These are phyloP conservation scores for Ceyx melanurus DNA, from an alignment of 2,113 vertebrate genomes.

Conservation along the genomic window DNA sequence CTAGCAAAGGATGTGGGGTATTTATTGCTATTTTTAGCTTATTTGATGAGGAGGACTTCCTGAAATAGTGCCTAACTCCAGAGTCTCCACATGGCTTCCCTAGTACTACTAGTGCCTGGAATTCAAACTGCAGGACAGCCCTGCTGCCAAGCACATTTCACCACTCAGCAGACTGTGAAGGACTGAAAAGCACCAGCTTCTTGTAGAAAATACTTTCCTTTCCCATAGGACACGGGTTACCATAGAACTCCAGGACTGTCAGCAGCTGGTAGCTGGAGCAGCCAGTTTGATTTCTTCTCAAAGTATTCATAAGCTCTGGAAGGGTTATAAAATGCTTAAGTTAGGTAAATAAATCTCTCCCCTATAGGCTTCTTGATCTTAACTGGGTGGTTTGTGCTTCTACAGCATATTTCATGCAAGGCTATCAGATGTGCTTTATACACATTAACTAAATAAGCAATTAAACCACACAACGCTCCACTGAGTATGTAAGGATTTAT, in stretches of 20 bases:
- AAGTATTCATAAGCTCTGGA: not conserved
- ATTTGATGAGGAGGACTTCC: not conserved
- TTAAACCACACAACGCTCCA: not conserved
- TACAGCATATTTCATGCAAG: not conserved
- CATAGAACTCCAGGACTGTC: not conserved
- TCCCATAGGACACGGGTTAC: not conserved
- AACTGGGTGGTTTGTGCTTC: not conserved
- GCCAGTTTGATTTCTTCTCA: not conserved
- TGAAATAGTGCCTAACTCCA: constrained; percentile 17
- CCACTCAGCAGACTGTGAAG: not conserved
- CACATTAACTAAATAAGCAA: constrained; percentile 40
- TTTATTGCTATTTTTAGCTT: constrained; percentile 25
- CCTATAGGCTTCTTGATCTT: not conserved
- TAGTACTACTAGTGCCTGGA: not conserved
- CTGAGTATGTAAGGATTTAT: not conserved
- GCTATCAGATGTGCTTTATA: not conserved
- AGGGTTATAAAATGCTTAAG: not conserved
- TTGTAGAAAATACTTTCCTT: not conserved
- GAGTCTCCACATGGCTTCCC: not conserved
- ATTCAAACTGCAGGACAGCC: not conserved
- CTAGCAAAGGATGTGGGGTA: not conserved
- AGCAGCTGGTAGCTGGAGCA: not conserved
- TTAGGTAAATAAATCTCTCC: not conserved
- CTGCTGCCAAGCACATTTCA: not conserved
- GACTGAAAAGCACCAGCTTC: not conserved